These are phyloP conservation scores for Enteromius mattozi DNA, from an alignment of 2,797 vertebrate genomes.

Conservation along the genomic window DNA sequence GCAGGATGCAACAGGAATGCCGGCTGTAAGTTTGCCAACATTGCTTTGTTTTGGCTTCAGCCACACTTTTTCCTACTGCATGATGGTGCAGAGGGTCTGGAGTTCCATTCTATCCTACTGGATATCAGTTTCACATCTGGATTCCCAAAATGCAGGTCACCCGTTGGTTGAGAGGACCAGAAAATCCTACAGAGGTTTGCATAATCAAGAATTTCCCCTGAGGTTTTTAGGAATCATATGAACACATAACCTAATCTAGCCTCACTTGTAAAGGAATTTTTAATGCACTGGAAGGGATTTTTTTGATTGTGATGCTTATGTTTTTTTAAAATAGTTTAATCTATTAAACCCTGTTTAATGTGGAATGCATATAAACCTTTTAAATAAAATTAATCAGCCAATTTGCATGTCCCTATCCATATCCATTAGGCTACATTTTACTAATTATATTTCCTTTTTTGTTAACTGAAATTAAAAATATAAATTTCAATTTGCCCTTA, in stretches of 20 bases:
- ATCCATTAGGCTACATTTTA: background rate
- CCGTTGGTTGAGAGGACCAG: background rate
- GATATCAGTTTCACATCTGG: background rate
- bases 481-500: too few relatives aligned
- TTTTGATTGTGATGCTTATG: background rate
- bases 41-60: constrained; percentile 1
- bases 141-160: constrained; percentile 5
- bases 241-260: background rate
- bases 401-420: background rate
- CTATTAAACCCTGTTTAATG: background rate
- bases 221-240: background rate
- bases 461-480: background rate
- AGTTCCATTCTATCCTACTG: background rate
- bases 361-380: background rate
- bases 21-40: background rate
- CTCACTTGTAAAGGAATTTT: background rate
- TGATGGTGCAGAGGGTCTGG: background rate
- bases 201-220: constrained; percentile 1
- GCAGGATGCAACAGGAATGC: background rate
- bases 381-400: background rate
- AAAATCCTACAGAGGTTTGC: constrained; percentile 16
- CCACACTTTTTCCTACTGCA: background rate
- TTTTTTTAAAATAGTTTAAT: background rate
- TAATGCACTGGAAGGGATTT: background rate
- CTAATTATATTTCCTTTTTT: background rate